phyloP scores from a whole-genome alignment of 2,113 vertebrate genomes.

The Ia io region DNA sequence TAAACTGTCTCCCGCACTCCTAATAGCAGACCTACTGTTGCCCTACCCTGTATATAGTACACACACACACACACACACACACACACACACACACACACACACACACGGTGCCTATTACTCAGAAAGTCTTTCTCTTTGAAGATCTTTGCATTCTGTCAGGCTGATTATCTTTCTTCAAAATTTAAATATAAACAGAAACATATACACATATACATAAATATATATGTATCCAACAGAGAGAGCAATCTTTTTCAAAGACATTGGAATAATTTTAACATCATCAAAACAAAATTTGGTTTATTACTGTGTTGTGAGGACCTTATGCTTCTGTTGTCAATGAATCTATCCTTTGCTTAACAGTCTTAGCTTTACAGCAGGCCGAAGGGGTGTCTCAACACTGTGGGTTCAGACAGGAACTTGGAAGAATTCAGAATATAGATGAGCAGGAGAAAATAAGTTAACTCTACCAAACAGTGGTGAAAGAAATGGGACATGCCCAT shows the following conservation, averaged over 20 bases:
- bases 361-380: not conserved
- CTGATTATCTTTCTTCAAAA: not conserved
- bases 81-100: too few relatives aligned
- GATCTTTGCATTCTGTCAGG: not conserved
- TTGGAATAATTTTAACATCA: not conserved
- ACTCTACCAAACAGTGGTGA: not conserved
- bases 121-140: conserved; percentile 13
- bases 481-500: not conserved
- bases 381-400: not conserved
- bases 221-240: not conserved
- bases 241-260: not conserved
- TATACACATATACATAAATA: not conserved
- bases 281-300: not conserved
- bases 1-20: not conserved
- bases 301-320: not conserved
- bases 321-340: not conserved
- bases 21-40: not conserved
- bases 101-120: not conserved
- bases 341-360: not conserved
- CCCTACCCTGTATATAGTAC: not conserved
- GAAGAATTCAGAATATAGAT: not conserved
- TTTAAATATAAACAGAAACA: not conserved
- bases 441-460: not conserved
- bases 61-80: not conserved
- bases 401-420: not conserved